These are phyloP conservation scores for Chloromyia formosa DNA, from an alignment of 2,888 invertebrate species.

Conservation along the genomic window DNA sequence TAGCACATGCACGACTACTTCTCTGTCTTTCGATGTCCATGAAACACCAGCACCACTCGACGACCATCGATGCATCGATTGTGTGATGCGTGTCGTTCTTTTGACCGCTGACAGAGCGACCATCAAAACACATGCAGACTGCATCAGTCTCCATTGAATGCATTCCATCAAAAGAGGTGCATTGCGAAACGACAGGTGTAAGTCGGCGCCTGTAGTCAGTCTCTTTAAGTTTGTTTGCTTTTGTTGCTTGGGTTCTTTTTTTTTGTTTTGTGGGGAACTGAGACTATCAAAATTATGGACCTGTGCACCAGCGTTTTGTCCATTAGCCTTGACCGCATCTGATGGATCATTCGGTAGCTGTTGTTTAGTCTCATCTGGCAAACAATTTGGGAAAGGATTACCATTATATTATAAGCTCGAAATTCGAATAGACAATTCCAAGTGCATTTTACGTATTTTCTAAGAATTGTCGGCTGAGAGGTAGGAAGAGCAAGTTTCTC, in stretches of 20 bases:
- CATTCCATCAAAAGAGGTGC: slow-evolving; percentile 48
- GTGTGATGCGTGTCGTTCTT: slow-evolving; percentile 26
- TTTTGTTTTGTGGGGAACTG: slow-evolving; percentile 2
- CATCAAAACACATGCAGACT: slow-evolving; percentile 25
- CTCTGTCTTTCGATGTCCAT: slow-evolving; percentile 17
- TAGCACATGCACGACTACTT: slow-evolving; percentile 17
- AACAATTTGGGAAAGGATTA: not conserved
- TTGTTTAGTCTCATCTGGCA: slow-evolving; percentile 15
- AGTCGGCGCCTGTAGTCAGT: slow-evolving; percentile 52
- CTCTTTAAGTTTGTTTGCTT: not conserved
- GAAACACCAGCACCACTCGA: not conserved
- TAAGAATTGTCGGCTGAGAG: too few relatives aligned
- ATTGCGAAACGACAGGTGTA: slow-evolving; percentile 54
- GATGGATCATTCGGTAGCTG: slow-evolving; percentile 32
- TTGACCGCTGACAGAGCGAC: slow-evolving; percentile 45
- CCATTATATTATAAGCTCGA: not conserved
- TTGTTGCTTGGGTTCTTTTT: slow-evolving; percentile 22
- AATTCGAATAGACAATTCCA: too few relatives aligned
- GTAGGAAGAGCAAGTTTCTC: too few relatives aligned
- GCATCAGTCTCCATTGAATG: slow-evolving; percentile 48
- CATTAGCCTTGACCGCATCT: slow-evolving; percentile 30
- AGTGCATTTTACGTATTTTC: too few relatives aligned
- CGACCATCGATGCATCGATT: slow-evolving; percentile 22
- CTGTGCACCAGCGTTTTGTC: slow-evolving; percentile 13
- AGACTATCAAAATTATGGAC: slow-evolving; percentile 31